Evolutionary conservation across 2,113 vertebrate genomes (phyloP).

Genomic region (Vulpes vulpes): DNA sequence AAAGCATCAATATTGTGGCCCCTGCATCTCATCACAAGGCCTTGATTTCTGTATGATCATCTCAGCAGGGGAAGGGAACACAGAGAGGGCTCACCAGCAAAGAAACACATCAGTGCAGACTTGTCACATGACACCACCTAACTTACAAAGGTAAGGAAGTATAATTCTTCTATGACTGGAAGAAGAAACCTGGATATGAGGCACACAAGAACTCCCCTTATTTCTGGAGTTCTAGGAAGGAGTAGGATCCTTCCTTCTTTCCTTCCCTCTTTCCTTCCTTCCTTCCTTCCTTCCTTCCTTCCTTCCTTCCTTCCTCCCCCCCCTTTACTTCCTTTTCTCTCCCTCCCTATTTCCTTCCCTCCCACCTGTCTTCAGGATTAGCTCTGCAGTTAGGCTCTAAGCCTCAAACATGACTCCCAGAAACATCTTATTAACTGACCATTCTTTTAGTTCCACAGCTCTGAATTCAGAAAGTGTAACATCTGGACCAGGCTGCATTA

Average conservation of each 20-base stretch:
- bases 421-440: not conserved
- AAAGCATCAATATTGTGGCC: not conserved
- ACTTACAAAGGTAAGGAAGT: not conserved
- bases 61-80: not conserved
- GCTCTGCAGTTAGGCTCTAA: not conserved
- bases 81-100: not conserved
- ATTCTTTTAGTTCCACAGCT: conserved; percentile 25
- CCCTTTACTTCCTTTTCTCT: rapidly evolving
- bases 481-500: not conserved
- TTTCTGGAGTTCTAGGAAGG: not conserved
- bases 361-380: not conserved
- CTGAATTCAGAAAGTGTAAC: not conserved
- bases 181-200: not conserved
- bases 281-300: not conserved
- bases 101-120: not conserved
- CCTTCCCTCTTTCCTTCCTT: too few relatives aligned
- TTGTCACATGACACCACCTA: not conserved
- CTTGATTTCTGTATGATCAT: not conserved
- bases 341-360: rapidly evolving
- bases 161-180: not conserved
- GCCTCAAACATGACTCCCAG: not conserved
- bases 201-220: rapidly evolving
- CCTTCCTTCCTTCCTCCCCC: not conserved
- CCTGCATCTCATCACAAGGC: not conserved
- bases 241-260: not conserved